A percentile compares a stretch with the other conserved stretches of the same genome.
These are phyloP conservation scores for Ruditapes philippinarum DNA, from an alignment of 1,140 invertebrate species.

Conservation along the genomic window DNA sequence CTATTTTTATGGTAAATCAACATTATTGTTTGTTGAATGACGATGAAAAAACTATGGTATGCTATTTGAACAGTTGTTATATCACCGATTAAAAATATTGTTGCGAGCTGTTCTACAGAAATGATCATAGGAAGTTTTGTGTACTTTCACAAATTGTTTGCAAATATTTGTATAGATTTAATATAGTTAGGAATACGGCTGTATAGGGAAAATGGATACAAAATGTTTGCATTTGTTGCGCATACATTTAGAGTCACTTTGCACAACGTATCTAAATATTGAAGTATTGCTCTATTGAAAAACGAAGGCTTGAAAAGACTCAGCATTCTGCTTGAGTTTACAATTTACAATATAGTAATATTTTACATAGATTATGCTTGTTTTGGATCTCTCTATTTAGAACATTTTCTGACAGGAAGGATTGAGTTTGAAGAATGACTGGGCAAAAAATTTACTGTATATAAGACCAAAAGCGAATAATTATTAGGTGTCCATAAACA, in stretches of 20 bases:
- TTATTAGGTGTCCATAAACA: too few relatives aligned
- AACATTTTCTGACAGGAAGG: too few relatives aligned
- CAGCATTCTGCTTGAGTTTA: not conserved
- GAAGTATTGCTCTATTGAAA: not conserved
- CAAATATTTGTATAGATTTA: slow-evolving; percentile 21
- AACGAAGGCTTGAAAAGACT: not conserved
- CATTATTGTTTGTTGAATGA: slow-evolving; percentile 17
- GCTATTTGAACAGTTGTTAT: not conserved
- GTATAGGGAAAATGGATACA: not conserved
- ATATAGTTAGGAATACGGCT: not conserved
- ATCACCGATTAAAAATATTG: slow-evolving; percentile 2
- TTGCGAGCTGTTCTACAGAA: not conserved
- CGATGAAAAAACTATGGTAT: not conserved
- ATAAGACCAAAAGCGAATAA: too few relatives aligned
- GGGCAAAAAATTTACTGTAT: too few relatives aligned
- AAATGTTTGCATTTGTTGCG: not conserved
- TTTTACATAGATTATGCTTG: slow-evolving; percentile 12
- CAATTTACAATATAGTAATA: not conserved
- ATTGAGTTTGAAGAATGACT: too few relatives aligned
- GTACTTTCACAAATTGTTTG: not conserved
- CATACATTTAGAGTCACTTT: slow-evolving; percentile 26
- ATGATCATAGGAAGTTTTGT: not conserved
- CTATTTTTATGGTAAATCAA: slow-evolving; percentile 10
- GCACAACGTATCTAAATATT: slow-evolving; percentile 22
- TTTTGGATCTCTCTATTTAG: too few relatives aligned